These are phyloP conservation scores for Doryteuthis pealeii DNA, from an alignment of 1,140 invertebrate species.

Conservation along the genomic window DNA sequence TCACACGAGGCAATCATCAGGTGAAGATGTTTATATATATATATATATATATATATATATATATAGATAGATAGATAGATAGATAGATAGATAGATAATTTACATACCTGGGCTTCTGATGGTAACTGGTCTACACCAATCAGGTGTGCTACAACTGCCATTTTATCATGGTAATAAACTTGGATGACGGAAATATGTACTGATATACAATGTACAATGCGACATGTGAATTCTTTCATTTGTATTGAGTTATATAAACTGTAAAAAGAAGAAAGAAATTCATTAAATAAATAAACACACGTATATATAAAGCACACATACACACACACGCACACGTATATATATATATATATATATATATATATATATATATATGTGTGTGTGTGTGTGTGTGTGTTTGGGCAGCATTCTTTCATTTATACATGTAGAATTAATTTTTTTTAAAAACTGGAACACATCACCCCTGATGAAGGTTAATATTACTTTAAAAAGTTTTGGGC, in stretches of 20 bases:
- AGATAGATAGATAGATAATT: too few species aligned
- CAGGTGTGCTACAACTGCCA: slow-evolving; percentile 55
- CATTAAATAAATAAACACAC: background rate
- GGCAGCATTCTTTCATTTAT: too few species aligned
- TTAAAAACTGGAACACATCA: too few species aligned
- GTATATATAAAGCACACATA: background rate
- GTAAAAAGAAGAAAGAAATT: slow-evolving; percentile 19
- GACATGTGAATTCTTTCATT: slow-evolving; percentile 46
- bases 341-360: background rate
- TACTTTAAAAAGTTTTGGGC: too few species aligned
- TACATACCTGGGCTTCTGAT: slow-evolving; percentile 39
- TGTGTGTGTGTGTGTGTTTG: too few species aligned
- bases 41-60: too few species aligned
- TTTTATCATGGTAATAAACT: slow-evolving; percentile 54
- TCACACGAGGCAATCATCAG: too few species aligned
- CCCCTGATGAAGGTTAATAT: too few species aligned
- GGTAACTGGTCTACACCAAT: slow-evolving; percentile 56
- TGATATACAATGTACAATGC: slow-evolving; percentile 54
- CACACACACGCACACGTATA: background rate
- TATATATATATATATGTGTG: background rate
- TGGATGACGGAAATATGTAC: slow-evolving; percentile 57
- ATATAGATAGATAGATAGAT: too few species aligned
- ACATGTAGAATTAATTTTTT: too few species aligned
- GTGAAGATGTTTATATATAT: too few species aligned
- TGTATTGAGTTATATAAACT: slow-evolving; percentile 55